These are phyloP conservation scores for Atrichornis clamosus DNA, from an alignment of 2,113 vertebrate genomes.

Conservation along the genomic window DNA sequence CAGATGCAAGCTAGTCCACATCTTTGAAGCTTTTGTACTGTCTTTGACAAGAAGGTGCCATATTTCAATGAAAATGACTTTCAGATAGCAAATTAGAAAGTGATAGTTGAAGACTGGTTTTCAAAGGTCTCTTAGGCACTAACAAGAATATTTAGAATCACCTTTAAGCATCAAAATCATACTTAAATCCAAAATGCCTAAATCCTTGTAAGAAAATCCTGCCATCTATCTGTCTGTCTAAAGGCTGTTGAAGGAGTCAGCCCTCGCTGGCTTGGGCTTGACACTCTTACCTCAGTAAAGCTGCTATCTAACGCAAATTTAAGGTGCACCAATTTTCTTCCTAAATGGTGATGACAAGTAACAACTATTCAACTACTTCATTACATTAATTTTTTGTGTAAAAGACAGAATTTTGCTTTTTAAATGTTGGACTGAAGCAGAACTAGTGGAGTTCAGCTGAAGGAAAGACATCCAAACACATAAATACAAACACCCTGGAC, in stretches of 20 bases:
- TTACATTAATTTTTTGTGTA: not conserved
- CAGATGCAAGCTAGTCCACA: constrained; percentile 3
- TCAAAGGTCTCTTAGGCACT: not conserved
- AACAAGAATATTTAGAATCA: constrained; percentile 10
- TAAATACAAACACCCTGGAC: not conserved
- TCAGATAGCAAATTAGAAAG: constrained; percentile 16
- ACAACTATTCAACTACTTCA: not conserved
- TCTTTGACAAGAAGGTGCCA: not conserved
- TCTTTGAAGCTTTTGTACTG: constrained; percentile 43
- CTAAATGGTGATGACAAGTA: not conserved
- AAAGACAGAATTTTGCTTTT: not conserved
- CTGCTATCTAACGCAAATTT: not conserved
- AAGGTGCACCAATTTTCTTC: not conserved
- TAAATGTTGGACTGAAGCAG: not conserved
- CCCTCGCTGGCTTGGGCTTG: not conserved
- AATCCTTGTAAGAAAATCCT: not conserved
- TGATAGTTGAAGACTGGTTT: not conserved
- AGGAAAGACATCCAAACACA: not conserved
- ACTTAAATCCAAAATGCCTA: not conserved
- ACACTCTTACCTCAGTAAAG: not conserved
- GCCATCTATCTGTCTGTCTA: not conserved
- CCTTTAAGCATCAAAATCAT: not conserved
- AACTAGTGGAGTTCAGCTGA: not conserved
- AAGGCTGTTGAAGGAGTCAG: not conserved
- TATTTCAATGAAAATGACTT: constrained; percentile 25